Conservation (phyloP, 2,113 vertebrate genomes). For the Arenaria interpres region DNA sequence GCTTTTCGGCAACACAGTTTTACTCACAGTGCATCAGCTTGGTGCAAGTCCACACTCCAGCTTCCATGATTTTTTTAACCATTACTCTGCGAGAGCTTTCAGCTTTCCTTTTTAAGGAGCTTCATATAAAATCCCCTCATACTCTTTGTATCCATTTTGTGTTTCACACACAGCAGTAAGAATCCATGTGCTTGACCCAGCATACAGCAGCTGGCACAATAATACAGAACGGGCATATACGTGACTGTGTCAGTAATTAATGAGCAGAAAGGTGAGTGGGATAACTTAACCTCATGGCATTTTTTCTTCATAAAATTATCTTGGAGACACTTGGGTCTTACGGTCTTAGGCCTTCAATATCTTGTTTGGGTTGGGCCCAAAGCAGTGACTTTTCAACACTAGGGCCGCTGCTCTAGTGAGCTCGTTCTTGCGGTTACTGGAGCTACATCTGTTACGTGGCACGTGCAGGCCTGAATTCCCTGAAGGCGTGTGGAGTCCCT, state of each 20-base stretch:
- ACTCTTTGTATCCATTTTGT: not conserved
- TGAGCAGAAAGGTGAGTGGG: not conserved
- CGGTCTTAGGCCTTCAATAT: not conserved
- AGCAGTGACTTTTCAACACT: not conserved
- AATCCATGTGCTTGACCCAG: not conserved
- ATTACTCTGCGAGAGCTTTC: not conserved
- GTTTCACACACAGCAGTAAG: not conserved
- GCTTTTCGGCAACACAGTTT: slow-evolving; percentile 6
- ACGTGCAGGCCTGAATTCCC: not conserved
- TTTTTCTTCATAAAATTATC: not conserved
- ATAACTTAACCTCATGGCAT: not conserved
- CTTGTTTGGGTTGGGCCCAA: not conserved
- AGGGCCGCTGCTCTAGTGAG: not conserved
- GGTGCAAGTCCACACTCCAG: not conserved
- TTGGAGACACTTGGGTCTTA: not conserved
- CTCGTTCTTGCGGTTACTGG: not conserved
- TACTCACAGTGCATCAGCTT: not conserved
- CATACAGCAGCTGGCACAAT: not conserved
- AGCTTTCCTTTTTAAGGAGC: not conserved
- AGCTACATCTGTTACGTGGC: not conserved
- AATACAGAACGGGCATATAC: not conserved
- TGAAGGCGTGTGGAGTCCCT: not conserved
- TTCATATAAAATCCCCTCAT: not conserved
- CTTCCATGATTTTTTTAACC: not conserved
- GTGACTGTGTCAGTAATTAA: not conserved